Evolutionary conservation across 35 echinoderm and acorn worm species (phyloP), one percentile per base, ranked within the genome.

Genomic region (Anneissia japonica): DNA sequence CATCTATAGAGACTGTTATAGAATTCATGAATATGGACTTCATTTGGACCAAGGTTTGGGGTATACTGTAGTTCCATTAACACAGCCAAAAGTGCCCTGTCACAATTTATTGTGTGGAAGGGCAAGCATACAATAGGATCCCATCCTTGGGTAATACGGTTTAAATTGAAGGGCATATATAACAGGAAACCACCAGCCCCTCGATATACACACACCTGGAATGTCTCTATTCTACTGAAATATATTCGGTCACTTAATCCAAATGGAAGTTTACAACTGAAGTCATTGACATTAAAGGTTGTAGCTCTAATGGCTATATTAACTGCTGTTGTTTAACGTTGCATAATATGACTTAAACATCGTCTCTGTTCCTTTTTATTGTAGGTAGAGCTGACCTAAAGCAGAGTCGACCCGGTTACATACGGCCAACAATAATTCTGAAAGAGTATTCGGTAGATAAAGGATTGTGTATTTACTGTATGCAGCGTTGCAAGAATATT

Each of bases 61-160:
- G 26, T 86, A 91, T n/a, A n/a, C n/a, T n/a, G n/a, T 46, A 91
- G 82, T 85, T 82, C 82, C n/a, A 91, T 91, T 14, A 85, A 91
- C 33, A 91, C 83, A 3, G 75, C 89, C 36, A 21, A 81, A 30
- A 84, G 81, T 77, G 81, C 81, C 0, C n/a, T 90, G 21, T 90
- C 88, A 30, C 35, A 75, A 23, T 83, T 39, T 74, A 75, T 84
- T 41, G 30, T 84, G 19, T 32, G 36, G 88, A 84, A 84, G 40
- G 72, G 82, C 11, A 0, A 31, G 12, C 35, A 31, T 34, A 84
- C 64, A 4, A 37, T 84, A 31, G 88, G 88, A 34, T 30, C 38
- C 23, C 88, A 90, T 77, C 88, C 88, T 40, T 74, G 51, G 32
- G 88, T 90, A 12, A 32, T 83, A 12, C 83, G 84, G 17, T 90